Evolutionary conservation across 2,888 invertebrate genomes (phyloP).

Genomic region (Helobdella robusta): DNA sequence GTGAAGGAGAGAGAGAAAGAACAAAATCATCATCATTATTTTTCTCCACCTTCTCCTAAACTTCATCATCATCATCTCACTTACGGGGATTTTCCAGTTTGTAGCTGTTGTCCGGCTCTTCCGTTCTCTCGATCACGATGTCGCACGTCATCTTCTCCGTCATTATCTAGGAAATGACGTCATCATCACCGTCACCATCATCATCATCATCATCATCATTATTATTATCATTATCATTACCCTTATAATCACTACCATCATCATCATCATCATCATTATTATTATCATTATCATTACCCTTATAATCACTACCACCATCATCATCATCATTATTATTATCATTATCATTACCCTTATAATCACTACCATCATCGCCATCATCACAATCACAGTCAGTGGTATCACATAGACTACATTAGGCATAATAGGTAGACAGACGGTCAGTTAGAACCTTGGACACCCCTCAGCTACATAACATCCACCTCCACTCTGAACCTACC

Average conservation of each 20-base stretch:
- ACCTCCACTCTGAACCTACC: too few species aligned
- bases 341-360: not conserved
- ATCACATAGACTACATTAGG: too few species aligned
- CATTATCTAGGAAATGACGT: constrained; percentile 62
- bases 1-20: too few species aligned
- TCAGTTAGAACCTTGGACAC: too few species aligned
- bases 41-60: too few species aligned
- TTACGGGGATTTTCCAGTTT: constrained; percentile 90
- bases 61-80: too few species aligned
- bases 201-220: not conserved
- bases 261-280: not conserved
- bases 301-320: not conserved
- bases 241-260: not conserved
- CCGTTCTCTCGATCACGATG: constrained; percentile 73
- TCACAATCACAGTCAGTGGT: too few species aligned
- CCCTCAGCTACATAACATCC: too few species aligned
- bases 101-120: constrained; percentile 88
- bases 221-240: constrained; percentile 7
- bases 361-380: not conserved
- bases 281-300: not conserved
- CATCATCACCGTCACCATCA: constrained; percentile 18
- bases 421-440: not conserved
- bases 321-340: not conserved
- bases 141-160: constrained; percentile 93
- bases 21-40: too few species aligned